These are phyloP conservation scores for Protosalanx chinensis DNA, from an alignment of 2,797 vertebrate species.

Conservation along the genomic window DNA sequence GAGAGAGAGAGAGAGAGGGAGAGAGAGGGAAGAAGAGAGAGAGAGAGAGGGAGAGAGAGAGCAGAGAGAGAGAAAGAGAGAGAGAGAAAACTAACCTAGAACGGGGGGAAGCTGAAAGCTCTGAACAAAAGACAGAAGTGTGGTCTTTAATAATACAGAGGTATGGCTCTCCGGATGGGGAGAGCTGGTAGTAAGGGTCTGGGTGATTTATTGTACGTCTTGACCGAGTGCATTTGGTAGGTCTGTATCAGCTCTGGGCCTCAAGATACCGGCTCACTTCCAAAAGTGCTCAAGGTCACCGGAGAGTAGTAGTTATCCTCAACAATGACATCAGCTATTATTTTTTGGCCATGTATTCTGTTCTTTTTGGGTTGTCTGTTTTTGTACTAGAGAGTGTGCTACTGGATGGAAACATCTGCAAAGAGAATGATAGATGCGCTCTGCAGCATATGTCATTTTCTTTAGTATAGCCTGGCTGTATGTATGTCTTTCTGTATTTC, in stretches of 20 bases:
- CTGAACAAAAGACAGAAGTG: conserved; percentile 29
- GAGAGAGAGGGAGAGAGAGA: too few relatives aligned
- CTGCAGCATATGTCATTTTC: too few relatives aligned
- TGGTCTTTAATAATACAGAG: conserved; percentile 23
- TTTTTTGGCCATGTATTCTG: conserved; percentile 12
- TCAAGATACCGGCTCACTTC: too few relatives aligned
- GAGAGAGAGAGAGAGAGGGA: too few relatives aligned
- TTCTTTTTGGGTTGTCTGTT: conserved; percentile 4
- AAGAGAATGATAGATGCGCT: too few relatives aligned
- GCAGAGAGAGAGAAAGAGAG: too few relatives aligned
- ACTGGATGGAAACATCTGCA: not conserved
- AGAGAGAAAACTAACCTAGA: too few relatives aligned
- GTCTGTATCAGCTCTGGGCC: conserved; percentile 47
- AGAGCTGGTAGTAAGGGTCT: conserved; percentile 24
- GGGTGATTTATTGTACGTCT: conserved; percentile 63
- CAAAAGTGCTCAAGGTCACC: conserved; percentile 54
- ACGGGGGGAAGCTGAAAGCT: conserved; percentile 5
- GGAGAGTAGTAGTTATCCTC: conserved; percentile 33
- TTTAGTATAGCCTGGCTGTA: too few relatives aligned
- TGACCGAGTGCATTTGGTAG: conserved; percentile 50
- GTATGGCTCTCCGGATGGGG: conserved; percentile 42
- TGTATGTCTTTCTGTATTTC: not conserved
- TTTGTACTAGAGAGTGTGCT: not conserved
- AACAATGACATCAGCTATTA: conserved; percentile 44
- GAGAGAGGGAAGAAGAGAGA: too few relatives aligned